phyloP scores from a whole-genome alignment of 1,140 invertebrate genomes.

The Ectropis grisescens region DNA sequence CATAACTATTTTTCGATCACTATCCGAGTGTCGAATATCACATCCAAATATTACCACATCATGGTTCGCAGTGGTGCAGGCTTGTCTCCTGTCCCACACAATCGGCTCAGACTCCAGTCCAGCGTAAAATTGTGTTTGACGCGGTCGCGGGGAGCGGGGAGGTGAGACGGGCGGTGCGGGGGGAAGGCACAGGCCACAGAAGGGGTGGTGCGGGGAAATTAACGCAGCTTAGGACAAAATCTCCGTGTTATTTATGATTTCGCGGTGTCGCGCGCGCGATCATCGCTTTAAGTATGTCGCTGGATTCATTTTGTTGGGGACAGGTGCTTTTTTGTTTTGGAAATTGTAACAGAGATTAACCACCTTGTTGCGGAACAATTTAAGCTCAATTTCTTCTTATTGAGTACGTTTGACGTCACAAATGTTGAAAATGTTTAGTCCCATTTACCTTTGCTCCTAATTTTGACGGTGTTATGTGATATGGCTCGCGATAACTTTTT shows the following conservation, averaged over 20 bases:
- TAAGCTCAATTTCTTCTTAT: no score
- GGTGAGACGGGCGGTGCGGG: not conserved
- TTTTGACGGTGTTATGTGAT: no score
- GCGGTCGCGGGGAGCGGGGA: slow-evolving; percentile 23
- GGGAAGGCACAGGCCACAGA: no score
- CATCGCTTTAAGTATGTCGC: slow-evolving; percentile 41
- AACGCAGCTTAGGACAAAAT: slow-evolving; percentile 59
- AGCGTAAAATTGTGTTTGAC: slow-evolving; percentile 61
- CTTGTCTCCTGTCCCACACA: slow-evolving; percentile 52
- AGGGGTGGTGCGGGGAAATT: no score
- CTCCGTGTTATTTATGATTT: slow-evolving; percentile 57
- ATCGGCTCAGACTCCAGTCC: slow-evolving; percentile 53
- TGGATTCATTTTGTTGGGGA: slow-evolving; percentile 24
- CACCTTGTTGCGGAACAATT: no score
- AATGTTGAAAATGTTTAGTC: no score
- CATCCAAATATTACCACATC: slow-evolving; percentile 7
- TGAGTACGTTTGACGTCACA: no score
- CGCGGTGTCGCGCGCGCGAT: slow-evolving; percentile 23
- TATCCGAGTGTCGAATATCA: no score
- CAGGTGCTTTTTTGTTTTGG: slow-evolving; percentile 25
- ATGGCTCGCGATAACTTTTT: no score
- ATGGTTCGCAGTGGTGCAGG: no score
- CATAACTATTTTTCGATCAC: no score
- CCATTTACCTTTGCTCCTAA: no score
- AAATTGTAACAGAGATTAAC: slow-evolving; percentile 1